These are phyloP conservation scores for Cherax destructor DNA, from an alignment of 1,140 invertebrate genomes.

Conservation along the genomic window DNA sequence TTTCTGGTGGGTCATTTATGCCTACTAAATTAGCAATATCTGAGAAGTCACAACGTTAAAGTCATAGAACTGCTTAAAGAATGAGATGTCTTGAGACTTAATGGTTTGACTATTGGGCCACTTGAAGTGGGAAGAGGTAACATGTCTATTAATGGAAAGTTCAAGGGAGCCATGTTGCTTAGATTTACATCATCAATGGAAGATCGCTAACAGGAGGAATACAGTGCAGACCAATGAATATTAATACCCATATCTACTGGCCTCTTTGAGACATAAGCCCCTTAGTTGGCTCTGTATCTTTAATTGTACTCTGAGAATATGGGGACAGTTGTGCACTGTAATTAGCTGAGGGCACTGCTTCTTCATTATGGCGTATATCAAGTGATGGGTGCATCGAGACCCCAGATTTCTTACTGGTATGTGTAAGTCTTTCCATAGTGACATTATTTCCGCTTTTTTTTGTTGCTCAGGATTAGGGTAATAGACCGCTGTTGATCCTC, in stretches of 20 bases:
- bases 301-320: not conserved
- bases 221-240: not conserved
- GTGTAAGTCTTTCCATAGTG: not conserved
- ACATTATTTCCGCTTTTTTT: slow-evolving; percentile 5
- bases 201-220: not conserved
- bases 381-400: not conserved
- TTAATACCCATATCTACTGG: not conserved
- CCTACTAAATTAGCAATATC: not conserved
- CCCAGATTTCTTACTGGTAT: not conserved
- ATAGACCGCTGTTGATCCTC: not conserved
- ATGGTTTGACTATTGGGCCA: not conserved
- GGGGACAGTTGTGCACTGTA: not conserved
- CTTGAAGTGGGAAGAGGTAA: not conserved
- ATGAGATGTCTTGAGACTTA: slow-evolving; percentile 1
- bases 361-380: not conserved
- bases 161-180: not conserved
- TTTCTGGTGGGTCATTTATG: not conserved
- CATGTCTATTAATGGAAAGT: not conserved
- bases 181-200: not conserved
- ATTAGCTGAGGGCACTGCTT: not conserved
- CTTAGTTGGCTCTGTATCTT: not conserved
- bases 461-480: not conserved
- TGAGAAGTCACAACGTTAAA: not conserved
- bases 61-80: not conserved
- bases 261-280: not conserved